Conservation (phyloP, 1,140 invertebrate genomes). For the Drosophila orena region DNA sequence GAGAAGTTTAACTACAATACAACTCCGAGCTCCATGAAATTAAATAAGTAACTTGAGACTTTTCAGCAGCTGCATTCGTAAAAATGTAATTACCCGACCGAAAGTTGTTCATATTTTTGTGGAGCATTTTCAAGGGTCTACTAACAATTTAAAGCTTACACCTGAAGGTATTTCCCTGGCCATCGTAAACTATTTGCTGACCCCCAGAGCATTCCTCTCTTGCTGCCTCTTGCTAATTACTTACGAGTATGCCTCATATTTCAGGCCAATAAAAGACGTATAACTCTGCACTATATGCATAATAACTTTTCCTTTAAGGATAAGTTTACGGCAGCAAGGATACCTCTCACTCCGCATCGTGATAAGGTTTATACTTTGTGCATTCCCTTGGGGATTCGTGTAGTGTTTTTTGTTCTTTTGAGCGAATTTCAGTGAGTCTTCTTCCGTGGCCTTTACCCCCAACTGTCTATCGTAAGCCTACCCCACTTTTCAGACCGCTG, state of each 20-base stretch:
- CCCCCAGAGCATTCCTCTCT: conserved; percentile 1
- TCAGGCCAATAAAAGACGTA: conserved; percentile 5
- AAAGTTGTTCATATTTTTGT: conserved; percentile 3
- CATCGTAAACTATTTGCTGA: conserved; percentile 34
- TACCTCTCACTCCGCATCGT: conserved; percentile 9
- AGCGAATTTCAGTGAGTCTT: conserved; percentile 34
- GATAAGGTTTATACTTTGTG: conserved; percentile 18
- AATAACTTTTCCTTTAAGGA: conserved; percentile 48
- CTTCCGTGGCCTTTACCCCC: conserved; percentile 31
- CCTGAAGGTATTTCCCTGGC: not conserved
- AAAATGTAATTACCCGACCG: conserved; percentile 10
- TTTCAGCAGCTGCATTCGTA: not conserved
- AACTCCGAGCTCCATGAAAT: not conserved
- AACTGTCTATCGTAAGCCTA: conserved; percentile 26
- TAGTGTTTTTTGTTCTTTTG: conserved; percentile 32
- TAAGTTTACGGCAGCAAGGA: conserved; percentile 17
- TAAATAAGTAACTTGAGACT: conserved; percentile 2
- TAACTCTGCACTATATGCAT: conserved; percentile 51
- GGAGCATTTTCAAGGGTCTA: conserved; percentile 1
- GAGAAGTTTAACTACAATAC: not conserved
- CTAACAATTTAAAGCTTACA: conserved; percentile 10
- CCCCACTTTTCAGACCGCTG: not conserved
- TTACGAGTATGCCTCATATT: not conserved
- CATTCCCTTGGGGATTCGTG: conserved; percentile 39
- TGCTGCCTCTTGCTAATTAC: conserved; percentile 29